Base-by-base conservation (phyloP, 2,113 vertebrate species). In the Cephalopterus ornatus region DNA sequence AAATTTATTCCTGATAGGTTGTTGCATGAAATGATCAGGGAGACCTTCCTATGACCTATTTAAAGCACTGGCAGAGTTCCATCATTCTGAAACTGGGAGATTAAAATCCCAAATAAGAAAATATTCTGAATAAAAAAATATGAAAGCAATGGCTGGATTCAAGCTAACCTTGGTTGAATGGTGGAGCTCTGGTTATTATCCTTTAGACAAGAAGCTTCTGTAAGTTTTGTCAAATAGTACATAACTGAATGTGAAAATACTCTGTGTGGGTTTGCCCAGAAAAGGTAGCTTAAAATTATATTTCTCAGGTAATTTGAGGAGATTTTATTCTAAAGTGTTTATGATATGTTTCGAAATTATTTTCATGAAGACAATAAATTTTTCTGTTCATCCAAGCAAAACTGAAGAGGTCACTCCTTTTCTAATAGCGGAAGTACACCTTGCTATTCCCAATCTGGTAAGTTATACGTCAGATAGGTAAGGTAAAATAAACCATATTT, bases 371-470 rank as follows among this genome's bases (percentile, higher is more conserved):
- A 97, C 96, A 85, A 82, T 67, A 44, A 59, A 55, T 12, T 76
- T 89, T 77, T 95, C 95, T 88, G 65, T 62, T 92, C 44, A 11
- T 37, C 24, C 79, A 50, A 96, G 55, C 13, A 89, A 80, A 55
- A 55, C 95, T 79, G 97, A 97, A 30, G 95, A 97, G 8, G 14
- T 93, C 35, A 18, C 93, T 77, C 78, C 98, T 14, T 97, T 99
- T 75, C 93, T 99, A 86, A 98, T 98, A 97, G 95, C 95, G 4
- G 98, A 99, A 97, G 92, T 98, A 56, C 97, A 98, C 44, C 97
- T 99, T 93, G 95, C 94, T 6, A 94, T 97, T 96, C 97, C 98
- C 46, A 97, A 98, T 24, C 97, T 99, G 97, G 99, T 99, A 96
- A 98, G 97, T 96, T 75, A 77, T 61, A 33, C 74, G 72, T 80